phyloP scores from a whole-genome alignment of 2,888 invertebrate genomes.

The Drosophila diplacantha region DNA sequence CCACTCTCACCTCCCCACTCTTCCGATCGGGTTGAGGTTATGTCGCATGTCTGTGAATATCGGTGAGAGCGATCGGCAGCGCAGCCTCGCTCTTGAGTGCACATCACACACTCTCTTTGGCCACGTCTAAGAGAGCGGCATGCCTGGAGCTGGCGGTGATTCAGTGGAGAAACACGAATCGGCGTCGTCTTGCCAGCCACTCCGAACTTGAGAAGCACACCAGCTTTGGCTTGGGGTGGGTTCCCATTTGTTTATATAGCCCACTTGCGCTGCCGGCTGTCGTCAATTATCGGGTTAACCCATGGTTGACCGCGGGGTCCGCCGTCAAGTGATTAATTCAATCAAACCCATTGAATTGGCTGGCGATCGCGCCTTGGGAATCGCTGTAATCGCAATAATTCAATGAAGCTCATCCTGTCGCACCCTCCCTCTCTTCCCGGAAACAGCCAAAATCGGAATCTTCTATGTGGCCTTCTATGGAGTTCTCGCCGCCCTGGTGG shows the following conservation, averaged over 20 bases:
- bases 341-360: slow-evolving; percentile 54
- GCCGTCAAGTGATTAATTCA: slow-evolving; percentile 60
- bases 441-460: slow-evolving; percentile 91
- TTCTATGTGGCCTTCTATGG: slow-evolving; percentile 97
- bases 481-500: slow-evolving; percentile 93
- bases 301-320: slow-evolving; percentile 47
- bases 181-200: slow-evolving; percentile 28
- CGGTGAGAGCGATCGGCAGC: slow-evolving; percentile 13
- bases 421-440: background rate
- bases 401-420: slow-evolving; percentile 19
- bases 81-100: slow-evolving; percentile 24
- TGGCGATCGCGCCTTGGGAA: slow-evolving; percentile 17
- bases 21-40: slow-evolving; percentile 54
- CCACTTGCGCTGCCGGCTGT: slow-evolving; percentile 14
- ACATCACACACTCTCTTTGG: slow-evolving; percentile 16
- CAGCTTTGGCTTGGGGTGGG: slow-evolving; percentile 12
- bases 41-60: slow-evolving; percentile 28
- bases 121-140: slow-evolving; percentile 1
- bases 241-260: slow-evolving; percentile 30
- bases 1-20: slow-evolving; percentile 17
- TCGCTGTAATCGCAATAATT: slow-evolving; percentile 26
- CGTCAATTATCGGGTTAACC: slow-evolving; percentile 61
- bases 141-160: slow-evolving; percentile 17
- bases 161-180: slow-evolving; percentile 15
- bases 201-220: slow-evolving; percentile 32